Conservation (phyloP, 2,888 invertebrate genomes). For the Melieria picta region DNA sequence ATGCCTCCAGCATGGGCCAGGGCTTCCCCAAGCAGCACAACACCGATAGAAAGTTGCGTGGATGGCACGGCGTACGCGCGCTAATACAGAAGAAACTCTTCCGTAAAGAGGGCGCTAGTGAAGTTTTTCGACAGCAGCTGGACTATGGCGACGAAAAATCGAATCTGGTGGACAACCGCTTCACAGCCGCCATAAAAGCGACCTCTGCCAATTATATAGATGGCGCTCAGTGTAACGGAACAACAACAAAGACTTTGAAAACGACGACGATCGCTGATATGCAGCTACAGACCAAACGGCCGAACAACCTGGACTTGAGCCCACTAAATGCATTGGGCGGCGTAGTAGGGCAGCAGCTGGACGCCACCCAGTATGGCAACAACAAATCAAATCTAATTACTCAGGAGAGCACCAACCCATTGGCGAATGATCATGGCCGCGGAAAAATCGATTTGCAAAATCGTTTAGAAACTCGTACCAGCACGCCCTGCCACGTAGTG, state of each 20-base stretch:
- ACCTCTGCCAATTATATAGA: constrained; percentile 44
- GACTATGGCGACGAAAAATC: constrained; percentile 60
- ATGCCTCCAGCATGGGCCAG: constrained; percentile 54
- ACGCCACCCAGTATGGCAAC: constrained; percentile 26
- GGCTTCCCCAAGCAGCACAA: constrained; percentile 66
- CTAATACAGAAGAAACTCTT: constrained; percentile 65
- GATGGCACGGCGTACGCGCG: constrained; percentile 65
- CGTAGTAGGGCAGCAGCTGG: constrained; percentile 32
- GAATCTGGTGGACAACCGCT: constrained; percentile 60
- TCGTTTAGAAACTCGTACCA: constrained; percentile 50
- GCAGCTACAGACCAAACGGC: constrained; percentile 45
- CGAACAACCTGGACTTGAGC: constrained; percentile 63
- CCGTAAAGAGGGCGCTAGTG: constrained; percentile 55
- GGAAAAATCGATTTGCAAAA: constrained; percentile 41
- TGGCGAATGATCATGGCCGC: constrained; percentile 52
- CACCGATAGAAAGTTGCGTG: constrained; percentile 62
- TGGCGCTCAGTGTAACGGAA: constrained; percentile 34
- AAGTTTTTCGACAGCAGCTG: constrained; percentile 42
- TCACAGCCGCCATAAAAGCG: constrained; percentile 45
- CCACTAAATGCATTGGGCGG: constrained; percentile 47
- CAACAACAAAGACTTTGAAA: constrained; percentile 23
- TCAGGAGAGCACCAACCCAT: constrained; percentile 45
- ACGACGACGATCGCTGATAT: constrained; percentile 31
- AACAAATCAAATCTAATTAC: constrained; percentile 62
- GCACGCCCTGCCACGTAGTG: constrained; percentile 57